A percentile compares a stretch with the other conserved stretches of the same genome.
Evolutionary conservation across 1,140 invertebrate species (phyloP).

Genomic region (Xylocopa sonorina): DNA sequence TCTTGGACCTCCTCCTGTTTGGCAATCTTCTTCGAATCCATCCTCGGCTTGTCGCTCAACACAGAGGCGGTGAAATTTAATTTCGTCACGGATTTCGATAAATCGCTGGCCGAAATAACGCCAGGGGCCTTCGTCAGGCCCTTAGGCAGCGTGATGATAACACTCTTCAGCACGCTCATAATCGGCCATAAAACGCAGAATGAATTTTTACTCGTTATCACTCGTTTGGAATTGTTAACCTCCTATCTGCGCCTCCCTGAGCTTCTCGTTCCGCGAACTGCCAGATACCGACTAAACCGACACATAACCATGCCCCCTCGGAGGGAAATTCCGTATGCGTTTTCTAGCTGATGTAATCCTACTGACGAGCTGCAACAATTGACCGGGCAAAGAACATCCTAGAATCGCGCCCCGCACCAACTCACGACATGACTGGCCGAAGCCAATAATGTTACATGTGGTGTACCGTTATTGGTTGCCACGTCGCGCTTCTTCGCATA

Average conservation of each 20-base stretch:
- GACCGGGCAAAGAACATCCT: not conserved
- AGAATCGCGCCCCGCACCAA: not conserved
- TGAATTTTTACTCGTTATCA: not conserved
- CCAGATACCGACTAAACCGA: constrained; percentile 1
- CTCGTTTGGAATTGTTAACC: not conserved
- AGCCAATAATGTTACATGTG: constrained; percentile 6
- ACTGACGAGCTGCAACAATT: constrained; percentile 26
- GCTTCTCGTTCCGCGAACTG: not conserved
- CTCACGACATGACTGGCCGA: constrained; percentile 27
- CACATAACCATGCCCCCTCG: constrained; percentile 1
- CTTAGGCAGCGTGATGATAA: constrained; percentile 78
- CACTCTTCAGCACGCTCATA: constrained; percentile 77
- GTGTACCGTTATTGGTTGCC: constrained; percentile 40
- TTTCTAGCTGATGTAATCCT: constrained; percentile 45
- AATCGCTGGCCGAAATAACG: constrained; percentile 41
- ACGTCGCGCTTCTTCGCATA: not conserved
- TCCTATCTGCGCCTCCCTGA: not conserved
- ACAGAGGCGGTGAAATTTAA: constrained; percentile 73
- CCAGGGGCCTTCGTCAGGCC: constrained; percentile 64
- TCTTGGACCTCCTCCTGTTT: constrained; percentile 49
- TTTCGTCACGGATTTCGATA: constrained; percentile 59
- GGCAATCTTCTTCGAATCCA: constrained; percentile 59
- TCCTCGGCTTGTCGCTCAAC: constrained; percentile 69
- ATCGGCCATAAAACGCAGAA: constrained; percentile 64
- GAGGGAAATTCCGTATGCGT: not conserved